These are phyloP conservation scores for Diarsia dahlii DNA, from an alignment of 2,888 invertebrate genomes.

Conservation along the genomic window DNA sequence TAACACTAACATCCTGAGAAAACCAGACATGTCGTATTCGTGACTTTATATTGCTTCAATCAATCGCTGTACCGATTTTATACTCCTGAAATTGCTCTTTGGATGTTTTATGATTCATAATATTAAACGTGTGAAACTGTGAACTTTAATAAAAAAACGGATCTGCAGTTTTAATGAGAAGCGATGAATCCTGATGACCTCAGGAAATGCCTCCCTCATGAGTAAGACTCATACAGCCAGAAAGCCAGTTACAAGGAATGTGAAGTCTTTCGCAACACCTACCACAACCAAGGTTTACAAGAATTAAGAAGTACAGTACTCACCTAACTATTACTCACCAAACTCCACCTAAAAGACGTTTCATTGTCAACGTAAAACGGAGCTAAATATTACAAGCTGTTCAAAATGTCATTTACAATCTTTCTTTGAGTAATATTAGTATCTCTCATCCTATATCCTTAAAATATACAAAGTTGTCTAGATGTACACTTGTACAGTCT, in stretches of 20 bases:
- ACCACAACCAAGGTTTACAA: neutral
- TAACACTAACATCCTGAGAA: slow-evolving; percentile 66
- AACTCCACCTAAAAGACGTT: neutral
- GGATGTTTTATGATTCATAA: slow-evolving; percentile 58
- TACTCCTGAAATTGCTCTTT: slow-evolving; percentile 53
- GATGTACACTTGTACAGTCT: neutral
- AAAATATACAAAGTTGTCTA: no score
- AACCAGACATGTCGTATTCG: slow-evolving; percentile 49
- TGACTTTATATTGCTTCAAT: slow-evolving; percentile 57
- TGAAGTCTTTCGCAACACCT: neutral
- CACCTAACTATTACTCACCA: neutral
- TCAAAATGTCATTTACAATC: neutral
- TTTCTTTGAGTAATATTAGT: neutral
- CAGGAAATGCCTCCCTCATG: slow-evolving; percentile 41
- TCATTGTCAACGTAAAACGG: neutral
- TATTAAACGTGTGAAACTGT: slow-evolving; percentile 28
- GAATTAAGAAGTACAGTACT: neutral
- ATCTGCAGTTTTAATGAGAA: slow-evolving; percentile 1
- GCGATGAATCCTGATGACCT: slow-evolving; percentile 10
- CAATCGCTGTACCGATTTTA: slow-evolving; percentile 61
- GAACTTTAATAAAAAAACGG: slow-evolving; percentile 6
- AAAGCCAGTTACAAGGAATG: slow-evolving; percentile 27
- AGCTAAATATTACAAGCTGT: neutral
- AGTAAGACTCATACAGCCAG: slow-evolving; percentile 31
- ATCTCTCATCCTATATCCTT: no score